phyloP scores from a whole-genome alignment of 2,888 invertebrate genomes.

The Polyploca ridens region DNA sequence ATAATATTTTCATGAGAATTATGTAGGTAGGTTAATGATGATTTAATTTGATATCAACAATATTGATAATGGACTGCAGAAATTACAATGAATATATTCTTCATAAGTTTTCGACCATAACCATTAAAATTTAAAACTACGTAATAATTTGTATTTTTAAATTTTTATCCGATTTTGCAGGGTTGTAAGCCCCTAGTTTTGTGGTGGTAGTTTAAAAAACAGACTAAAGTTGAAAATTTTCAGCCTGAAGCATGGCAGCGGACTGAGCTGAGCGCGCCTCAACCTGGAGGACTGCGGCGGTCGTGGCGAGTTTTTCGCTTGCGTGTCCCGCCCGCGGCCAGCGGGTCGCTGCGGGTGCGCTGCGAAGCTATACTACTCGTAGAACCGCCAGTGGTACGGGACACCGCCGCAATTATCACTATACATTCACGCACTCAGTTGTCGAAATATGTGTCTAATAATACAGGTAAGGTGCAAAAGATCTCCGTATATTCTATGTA shows the following conservation, averaged over 20 bases:
- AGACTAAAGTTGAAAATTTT: slow-evolving; percentile 14
- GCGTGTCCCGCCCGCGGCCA: slow-evolving; percentile 65
- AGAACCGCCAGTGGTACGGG: slow-evolving; percentile 71
- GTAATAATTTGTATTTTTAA: not conserved
- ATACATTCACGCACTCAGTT: slow-evolving; percentile 71
- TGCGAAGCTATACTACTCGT: slow-evolving; percentile 71
- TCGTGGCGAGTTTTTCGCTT: slow-evolving; percentile 72
- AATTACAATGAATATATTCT: no score
- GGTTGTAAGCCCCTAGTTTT: no score
- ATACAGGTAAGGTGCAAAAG: slow-evolving; percentile 54
- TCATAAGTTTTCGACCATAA: no score
- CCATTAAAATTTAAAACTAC: no score
- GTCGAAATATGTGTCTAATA: slow-evolving; percentile 77
- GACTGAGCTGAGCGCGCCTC: slow-evolving; percentile 62
- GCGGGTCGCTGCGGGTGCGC: slow-evolving; percentile 68
- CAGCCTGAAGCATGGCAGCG: slow-evolving; percentile 76
- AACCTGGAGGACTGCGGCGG: slow-evolving; percentile 68
- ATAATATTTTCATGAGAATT: no score
- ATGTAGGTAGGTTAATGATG: no score
- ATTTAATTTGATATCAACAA: no score
- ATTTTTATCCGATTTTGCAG: no score
- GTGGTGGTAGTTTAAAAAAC: not conserved
- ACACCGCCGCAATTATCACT: slow-evolving; percentile 63
- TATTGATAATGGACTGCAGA: no score
- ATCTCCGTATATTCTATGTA: not conserved